Base-by-base conservation (phyloP, 2,888 invertebrate genomes). In the Euproctis similis region DNA sequence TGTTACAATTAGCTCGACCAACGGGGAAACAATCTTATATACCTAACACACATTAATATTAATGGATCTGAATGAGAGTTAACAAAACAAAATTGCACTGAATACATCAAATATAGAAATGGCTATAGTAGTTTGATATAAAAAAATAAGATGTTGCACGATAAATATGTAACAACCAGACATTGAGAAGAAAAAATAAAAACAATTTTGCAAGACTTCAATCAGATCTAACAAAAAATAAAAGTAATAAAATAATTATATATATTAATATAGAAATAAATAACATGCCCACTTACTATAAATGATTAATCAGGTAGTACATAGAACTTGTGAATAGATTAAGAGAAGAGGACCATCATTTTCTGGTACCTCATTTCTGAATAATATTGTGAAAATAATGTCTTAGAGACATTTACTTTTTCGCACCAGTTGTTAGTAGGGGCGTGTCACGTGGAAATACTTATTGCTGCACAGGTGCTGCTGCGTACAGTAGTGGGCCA, bases 381-480 rank as follows among this genome's bases (percentile, higher is more conserved):
- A 39, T 30, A 39, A 45, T 36, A 26, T 29, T 49, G 46, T n/a
- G n/a, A n/a, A n/a, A n/a, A n/a, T n/a, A n/a, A n/a, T n/a, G n/a
- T n/a, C n/a, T n/a, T n/a, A n/a, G n/a, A n/a, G n/a, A n/a, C n/a
- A n/a, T n/a, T n/a, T n/a, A n/a, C n/a, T n/a, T n/a, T n/a, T n/a
- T n/a, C n/a, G n/a, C n/a, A n/a, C n/a, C n/a, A n/a, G n/a, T n/a
- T n/a, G n/a, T n/a, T n/a, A 46, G 36, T 30, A 32, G 43, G 38
- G 40, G 46, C 32, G 41, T 46, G 41, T 44, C 33, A 16, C 36
- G 24, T 24, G 27, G 25, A 30, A 20, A 14, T 36, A 34, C 23
- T 88, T 90, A 92, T 86, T 92, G 92, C 68, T 92, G 92, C 30
- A 92, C 92, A 24, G 91, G 88, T 17, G 91, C 69, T 17, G 91